Evolutionary conservation across 2,797 vertebrate genomes (phyloP).

Genomic region (Sandelia bainsii): DNA sequence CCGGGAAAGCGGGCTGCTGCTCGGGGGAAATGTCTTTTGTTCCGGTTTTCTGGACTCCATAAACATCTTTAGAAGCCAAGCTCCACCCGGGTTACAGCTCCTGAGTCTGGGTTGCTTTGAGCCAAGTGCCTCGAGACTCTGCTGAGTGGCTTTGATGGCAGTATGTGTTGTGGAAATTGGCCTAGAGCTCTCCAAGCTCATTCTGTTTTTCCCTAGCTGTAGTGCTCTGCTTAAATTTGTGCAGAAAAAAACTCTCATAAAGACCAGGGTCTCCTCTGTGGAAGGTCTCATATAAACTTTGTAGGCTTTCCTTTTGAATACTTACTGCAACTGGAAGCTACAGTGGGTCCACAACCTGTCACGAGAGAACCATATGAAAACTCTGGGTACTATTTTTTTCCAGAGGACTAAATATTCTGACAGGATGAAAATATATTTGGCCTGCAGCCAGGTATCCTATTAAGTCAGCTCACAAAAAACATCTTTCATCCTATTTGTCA

Average conservation of each 20-base stretch:
- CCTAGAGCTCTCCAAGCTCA: slow-evolving; percentile 39
- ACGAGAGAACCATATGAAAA: slow-evolving; percentile 27
- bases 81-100: slow-evolving; percentile 41
- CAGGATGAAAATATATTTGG: slow-evolving; percentile 32
- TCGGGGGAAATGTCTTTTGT: slow-evolving; percentile 39
- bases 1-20: slow-evolving; percentile 11
- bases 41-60: slow-evolving; percentile 46
- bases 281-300: slow-evolving; percentile 15
- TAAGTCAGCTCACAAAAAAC: slow-evolving; percentile 17
- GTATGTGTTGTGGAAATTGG: slow-evolving; percentile 51
- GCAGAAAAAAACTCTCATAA: slow-evolving; percentile 8
- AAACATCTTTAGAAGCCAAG: slow-evolving; percentile 40
- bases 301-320: slow-evolving; percentile 23
- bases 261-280: slow-evolving; percentile 9
- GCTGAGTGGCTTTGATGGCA: slow-evolving; percentile 51
- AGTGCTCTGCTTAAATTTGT: slow-evolving; percentile 14
- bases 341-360: slow-evolving; percentile 10
- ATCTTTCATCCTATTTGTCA: slow-evolving; percentile 26
- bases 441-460: slow-evolving; percentile 40
- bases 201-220: slow-evolving; percentile 27
- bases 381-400: slow-evolving; percentile 14
- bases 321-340: not conserved
- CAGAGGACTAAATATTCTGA: slow-evolving; percentile 23
- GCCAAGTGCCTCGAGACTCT: slow-evolving; percentile 29
- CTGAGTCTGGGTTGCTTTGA: slow-evolving; percentile 40